Base-by-base conservation (phyloP, 2,888 invertebrate species). In the Pterobdella sp. region DNA sequence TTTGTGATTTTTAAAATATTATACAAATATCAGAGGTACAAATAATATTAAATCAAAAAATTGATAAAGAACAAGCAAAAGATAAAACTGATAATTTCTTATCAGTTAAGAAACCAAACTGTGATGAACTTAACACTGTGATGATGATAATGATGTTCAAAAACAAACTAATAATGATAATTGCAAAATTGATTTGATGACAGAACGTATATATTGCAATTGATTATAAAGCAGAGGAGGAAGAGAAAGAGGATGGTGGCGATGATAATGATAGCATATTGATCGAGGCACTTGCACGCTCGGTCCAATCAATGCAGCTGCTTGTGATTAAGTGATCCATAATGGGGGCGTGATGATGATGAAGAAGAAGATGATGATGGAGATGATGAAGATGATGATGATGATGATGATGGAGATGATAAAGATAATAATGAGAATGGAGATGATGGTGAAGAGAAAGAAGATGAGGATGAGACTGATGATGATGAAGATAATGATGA, bases 281-380 rank as follows among this genome's bases (percentile, higher is more conserved):
- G 65, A 65, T 65, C 67, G 67, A 3, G 36, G 34, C 36, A 34
- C 67, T 34, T 66, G 66, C 66, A 26, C 66, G 26, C 36, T 34
- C 26, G 14, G 36, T 1, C 67, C 60, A 56, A 56, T 56, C 60
- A 56, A 56, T 56, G 60, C 60, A 56, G 60, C 60, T 56, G 60
- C 60, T 56, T 56, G 60, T 56, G 60, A 56, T 67, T 67, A 34
- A 67, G 37, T 67, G 35, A 69, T 52, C 26, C 14, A 64, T 71
- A 31, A 34, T 71, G 60, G 35, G 31, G 60, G n/a, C 32, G 35
- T 29, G 72, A 32, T 36, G 36, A 35, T 72, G 72, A 64, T 72
- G 72, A 72, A 35, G 72, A 72, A 35, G 72, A 64, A 26, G 64
- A 72, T 64, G 72, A 72, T 64, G 67, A 72, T 67, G 72, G 49